Conservation (phyloP, 2,888 invertebrate species). For the Hemicrepidius hirtus region DNA sequence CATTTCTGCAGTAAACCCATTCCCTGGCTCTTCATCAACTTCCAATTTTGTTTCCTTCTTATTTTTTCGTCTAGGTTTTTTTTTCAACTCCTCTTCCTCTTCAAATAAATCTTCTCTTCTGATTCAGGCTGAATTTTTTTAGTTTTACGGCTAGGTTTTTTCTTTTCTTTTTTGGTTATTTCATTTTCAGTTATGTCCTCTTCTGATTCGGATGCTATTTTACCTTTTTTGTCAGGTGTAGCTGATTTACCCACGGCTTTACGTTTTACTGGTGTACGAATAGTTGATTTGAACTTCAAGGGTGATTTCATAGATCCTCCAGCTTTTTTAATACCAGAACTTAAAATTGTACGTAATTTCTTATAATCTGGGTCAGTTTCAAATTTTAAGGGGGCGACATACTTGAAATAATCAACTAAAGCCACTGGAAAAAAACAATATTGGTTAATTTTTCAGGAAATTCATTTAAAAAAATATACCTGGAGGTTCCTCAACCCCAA, state of each 20-base stretch:
- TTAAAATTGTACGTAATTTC: conserved; percentile 80
- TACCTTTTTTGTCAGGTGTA: conserved; percentile 35
- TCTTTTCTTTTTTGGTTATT: conserved; percentile 55
- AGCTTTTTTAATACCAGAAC: conserved; percentile 78
- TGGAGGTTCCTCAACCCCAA: conserved; percentile 68
- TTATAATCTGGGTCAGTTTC: conserved; percentile 84
- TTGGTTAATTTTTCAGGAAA: conserved; percentile 12
- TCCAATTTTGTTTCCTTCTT: conserved; percentile 13
- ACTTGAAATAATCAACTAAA: conserved; percentile 79
- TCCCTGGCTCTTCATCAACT: conserved; percentile 6
- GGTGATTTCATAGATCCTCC: conserved; percentile 76
- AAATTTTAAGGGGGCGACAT: conserved; percentile 80
- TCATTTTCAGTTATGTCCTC: conserved; percentile 31
- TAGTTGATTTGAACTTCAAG: conserved; percentile 76
- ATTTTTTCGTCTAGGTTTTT: conserved; percentile 58
- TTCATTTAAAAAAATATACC: conserved; percentile 62
- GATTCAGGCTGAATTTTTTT: neutral
- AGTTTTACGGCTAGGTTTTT: conserved; percentile 56
- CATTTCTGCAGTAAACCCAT: conserved; percentile 56
- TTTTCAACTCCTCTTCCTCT: conserved; percentile 58
- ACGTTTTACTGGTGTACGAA: conserved; percentile 53
- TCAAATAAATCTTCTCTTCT: conserved; percentile 6
- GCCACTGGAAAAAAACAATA: conserved; percentile 72
- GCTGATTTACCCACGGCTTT: conserved; percentile 45
- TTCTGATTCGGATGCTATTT: neutral